Base-by-base conservation (phyloP, 2,888 invertebrate species). In the Meteorus cinctellus region DNA sequence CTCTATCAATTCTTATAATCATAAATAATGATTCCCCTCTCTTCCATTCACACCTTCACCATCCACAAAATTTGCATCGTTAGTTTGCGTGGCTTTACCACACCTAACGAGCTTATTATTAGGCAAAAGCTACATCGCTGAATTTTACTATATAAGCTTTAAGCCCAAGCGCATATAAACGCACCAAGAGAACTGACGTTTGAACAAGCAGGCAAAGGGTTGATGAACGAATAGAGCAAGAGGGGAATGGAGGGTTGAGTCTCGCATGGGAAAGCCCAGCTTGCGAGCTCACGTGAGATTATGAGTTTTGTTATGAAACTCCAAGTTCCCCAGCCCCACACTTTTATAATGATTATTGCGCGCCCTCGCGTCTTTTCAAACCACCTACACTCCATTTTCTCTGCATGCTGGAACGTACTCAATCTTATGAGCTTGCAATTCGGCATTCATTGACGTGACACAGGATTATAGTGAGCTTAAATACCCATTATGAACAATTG, bases 231-330 rank as follows among this genome's bases (percentile, higher is more conserved):
- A 41, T 41, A 72, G 48, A 51, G 51, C 29, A 62, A 60, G 62
- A 69, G 74, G 70, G 31, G 36, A 12, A 60, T 45, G 71, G 27
- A 60, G 48, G 66, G 48, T 62, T 68, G 73, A 75, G 74, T 77
- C 79, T 81, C 78, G 82, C 87, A 88, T 88, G 88, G 87, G 88
- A 88, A 88, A 87, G 86, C 84, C 84, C 87, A 84, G 86, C 85
- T 84, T 87, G 88, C 85, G 83, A 84, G 87, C 87, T 87, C 79
- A 81, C 85, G 81, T 84, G 79, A 88, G 88, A 88, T 88, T 88
- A 88, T 84, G 87, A 88, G 86, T 88, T 88, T 87, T 87, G 88
- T 88, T 86, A 80, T 81, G 83, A 84, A 88, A 87, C 85, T 85
- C 82, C 84, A 81, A 82, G 82, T 81, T 78, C 76, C 75, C 63